Conservation (phyloP, 2,797 vertebrate genomes). For the Spinus olivaceus region DNA sequence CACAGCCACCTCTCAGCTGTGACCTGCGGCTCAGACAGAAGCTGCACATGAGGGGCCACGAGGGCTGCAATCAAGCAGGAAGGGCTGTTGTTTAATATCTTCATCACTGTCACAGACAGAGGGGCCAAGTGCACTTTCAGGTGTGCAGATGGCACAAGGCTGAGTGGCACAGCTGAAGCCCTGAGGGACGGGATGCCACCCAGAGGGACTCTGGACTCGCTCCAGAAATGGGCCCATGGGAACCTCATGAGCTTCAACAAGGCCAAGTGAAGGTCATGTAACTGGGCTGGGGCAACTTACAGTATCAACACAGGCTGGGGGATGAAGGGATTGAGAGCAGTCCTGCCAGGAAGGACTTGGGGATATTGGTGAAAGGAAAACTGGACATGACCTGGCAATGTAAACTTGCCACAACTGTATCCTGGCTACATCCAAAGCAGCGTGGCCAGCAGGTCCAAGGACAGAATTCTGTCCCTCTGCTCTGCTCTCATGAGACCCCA, state of each 20-base stretch:
- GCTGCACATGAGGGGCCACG: rapidly evolving
- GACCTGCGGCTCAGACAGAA: neutral
- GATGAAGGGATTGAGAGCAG: neutral
- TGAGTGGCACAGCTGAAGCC: rapidly evolving
- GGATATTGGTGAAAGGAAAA: neutral
- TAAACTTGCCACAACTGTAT: neutral
- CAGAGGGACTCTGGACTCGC: neutral
- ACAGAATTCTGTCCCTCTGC: neutral
- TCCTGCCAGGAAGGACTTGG: neutral
- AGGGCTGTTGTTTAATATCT: neutral
- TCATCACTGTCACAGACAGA: neutral
- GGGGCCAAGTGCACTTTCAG: rapidly evolving
- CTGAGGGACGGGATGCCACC: neutral
- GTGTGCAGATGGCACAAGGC: neutral
- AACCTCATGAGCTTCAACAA: neutral
- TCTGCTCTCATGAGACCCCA: neutral
- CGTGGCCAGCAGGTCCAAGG: rapidly evolving
- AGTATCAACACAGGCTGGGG: neutral
- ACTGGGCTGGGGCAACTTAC: too few species aligned
- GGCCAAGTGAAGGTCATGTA: neutral
- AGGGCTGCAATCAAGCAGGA: neutral
- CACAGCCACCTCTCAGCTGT: neutral
- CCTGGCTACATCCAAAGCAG: neutral
- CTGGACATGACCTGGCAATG: rapidly evolving
- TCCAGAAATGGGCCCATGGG: rapidly evolving